These are phyloP conservation scores for Zygaena filipendulae DNA, from an alignment of 2,888 invertebrate species.

Conservation along the genomic window DNA sequence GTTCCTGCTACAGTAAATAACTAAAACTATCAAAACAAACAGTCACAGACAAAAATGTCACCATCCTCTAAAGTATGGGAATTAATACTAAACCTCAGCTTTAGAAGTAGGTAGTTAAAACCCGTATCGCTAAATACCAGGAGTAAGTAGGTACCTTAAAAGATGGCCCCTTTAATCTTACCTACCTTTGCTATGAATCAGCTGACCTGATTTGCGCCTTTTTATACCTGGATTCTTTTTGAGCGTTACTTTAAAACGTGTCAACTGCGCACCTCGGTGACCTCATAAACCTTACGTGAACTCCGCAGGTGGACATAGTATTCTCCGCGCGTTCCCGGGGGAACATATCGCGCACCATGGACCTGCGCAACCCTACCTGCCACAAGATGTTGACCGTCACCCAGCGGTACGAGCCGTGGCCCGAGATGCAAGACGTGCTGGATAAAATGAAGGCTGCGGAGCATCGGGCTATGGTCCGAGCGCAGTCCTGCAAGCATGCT, in stretches of 20 bases:
- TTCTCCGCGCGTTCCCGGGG: conserved; percentile 30
- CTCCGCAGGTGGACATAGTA: conserved; percentile 42
- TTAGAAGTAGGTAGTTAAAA: too few species aligned
- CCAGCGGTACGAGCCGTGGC: conserved; percentile 52
- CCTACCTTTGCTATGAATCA: conserved; percentile 1
- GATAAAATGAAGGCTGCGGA: conserved; percentile 45
- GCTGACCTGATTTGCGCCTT: neutral
- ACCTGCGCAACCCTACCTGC: conserved; percentile 37
- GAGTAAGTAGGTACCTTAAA: too few species aligned
- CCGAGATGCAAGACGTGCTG: conserved; percentile 38
- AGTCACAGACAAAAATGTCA: too few species aligned
- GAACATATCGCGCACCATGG: conserved; percentile 45
- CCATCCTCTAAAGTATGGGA: too few species aligned
- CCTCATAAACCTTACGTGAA: neutral
- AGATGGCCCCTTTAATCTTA: too few species aligned
- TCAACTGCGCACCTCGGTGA: conserved; percentile 8
- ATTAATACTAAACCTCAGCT: too few species aligned
- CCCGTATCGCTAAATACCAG: too few species aligned
- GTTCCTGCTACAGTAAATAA: too few species aligned
- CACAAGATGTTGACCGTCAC: conserved; percentile 42
- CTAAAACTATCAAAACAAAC: too few species aligned
- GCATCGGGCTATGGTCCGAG: conserved; percentile 23
- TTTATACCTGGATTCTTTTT: neutral
- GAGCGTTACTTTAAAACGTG: neutral
- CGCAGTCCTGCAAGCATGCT: conserved; percentile 24